These are phyloP conservation scores for Apoderus coryli DNA, from an alignment of 2,888 invertebrate species.

Conservation along the genomic window DNA sequence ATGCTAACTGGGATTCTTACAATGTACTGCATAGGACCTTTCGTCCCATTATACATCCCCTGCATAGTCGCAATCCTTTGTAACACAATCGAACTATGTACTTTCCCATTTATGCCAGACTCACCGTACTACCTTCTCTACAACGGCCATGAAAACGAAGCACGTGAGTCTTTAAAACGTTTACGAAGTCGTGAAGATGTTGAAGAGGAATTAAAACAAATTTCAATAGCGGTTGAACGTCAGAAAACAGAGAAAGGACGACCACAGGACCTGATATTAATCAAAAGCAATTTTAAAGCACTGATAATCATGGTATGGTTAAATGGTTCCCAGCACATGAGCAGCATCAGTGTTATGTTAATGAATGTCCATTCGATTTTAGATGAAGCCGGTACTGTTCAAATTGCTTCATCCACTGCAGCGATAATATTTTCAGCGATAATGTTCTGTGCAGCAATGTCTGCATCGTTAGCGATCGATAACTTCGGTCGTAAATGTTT, in stretches of 20 bases:
- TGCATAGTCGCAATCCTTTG: conserved; percentile 20
- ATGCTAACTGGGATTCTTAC: conserved; percentile 30
- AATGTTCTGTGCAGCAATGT: conserved; percentile 28
- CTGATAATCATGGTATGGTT: conserved; percentile 30
- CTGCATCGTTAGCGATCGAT: conserved; percentile 29
- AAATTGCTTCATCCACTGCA: conserved; percentile 24
- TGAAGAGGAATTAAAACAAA: conserved; percentile 28
- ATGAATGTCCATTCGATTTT: conserved; percentile 32
- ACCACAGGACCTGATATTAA: conserved; percentile 26
- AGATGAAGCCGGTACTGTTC: conserved; percentile 26
- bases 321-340: conserved; percentile 31
- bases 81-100: conserved; percentile 23
- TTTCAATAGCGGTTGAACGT: conserved; percentile 26
- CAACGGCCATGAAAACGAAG: conserved; percentile 25
- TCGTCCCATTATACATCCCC: conserved; percentile 23
- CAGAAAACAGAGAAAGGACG: conserved; percentile 27
- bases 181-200: conserved; percentile 24
- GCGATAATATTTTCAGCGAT: conserved; percentile 30
- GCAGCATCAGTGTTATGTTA: conserved; percentile 31
- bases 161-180: conserved; percentile 24
- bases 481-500: conserved; percentile 29
- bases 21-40: conserved; percentile 28
- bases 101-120: conserved; percentile 31
- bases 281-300: conserved; percentile 30
- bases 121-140: conserved; percentile 30